Evolutionary conservation across 2,888 invertebrate species (phyloP).

Genomic region (Phlogophora meticulosa): DNA sequence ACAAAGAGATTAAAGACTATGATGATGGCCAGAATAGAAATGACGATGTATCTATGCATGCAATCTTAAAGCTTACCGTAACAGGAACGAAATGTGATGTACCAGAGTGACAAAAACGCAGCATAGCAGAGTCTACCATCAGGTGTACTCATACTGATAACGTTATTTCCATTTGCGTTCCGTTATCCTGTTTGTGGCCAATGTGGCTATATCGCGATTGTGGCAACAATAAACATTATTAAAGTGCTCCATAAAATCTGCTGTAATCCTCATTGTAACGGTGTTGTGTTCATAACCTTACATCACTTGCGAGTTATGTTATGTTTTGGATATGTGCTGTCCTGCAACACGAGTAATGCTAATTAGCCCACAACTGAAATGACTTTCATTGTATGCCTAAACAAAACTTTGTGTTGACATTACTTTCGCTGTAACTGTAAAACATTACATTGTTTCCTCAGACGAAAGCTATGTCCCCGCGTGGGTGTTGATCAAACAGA

Average conservation of each 20-base stretch:
- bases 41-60: neutral
- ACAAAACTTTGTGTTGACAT: neutral
- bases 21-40: neutral
- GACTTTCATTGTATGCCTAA: neutral
- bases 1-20: neutral
- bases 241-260: constrained; percentile 45
- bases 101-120: constrained; percentile 4
- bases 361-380: constrained; percentile 1
- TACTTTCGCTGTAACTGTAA: neutral
- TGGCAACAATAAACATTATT: constrained; percentile 45
- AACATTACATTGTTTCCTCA: neutral
- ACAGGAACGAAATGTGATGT: neutral
- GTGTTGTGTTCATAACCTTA: constrained; percentile 30
- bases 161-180: constrained; percentile 36
- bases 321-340: constrained; percentile 7
- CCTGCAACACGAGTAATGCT: neutral
- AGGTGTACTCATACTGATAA: constrained; percentile 19
- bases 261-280: constrained; percentile 37
- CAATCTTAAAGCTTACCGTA: neutral
- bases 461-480: neutral
- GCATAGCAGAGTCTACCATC: neutral
- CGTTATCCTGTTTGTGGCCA: constrained; percentile 18
- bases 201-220: constrained; percentile 23
- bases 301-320: constrained; percentile 22
- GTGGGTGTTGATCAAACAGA: constrained; percentile 15